phyloP scores from a whole-genome alignment of 2,888 invertebrate species.

The Mesoligia furuncula region DNA sequence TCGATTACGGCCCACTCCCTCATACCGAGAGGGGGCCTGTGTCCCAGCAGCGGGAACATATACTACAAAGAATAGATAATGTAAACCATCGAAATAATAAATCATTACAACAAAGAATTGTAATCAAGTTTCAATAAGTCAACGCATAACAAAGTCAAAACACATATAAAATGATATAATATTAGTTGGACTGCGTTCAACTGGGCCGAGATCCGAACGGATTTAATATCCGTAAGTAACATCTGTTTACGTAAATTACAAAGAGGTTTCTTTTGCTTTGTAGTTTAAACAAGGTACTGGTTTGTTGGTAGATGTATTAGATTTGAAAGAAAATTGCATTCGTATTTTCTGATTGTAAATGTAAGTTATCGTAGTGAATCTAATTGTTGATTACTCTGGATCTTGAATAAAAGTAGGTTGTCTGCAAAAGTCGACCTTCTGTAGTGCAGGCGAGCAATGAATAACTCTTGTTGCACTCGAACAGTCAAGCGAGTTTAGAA shows the following conservation, averaged over 20 bases:
- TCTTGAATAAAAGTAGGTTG: neutral
- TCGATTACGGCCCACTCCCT: neutral
- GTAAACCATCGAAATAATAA: neutral
- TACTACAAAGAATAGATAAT: neutral
- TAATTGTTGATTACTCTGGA: no score
- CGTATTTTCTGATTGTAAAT: constrained; percentile 10
- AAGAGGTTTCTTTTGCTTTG: constrained; percentile 59
- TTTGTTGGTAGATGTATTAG: constrained; percentile 6
- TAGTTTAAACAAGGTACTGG: constrained; percentile 34
- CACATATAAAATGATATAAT: constrained; percentile 48
- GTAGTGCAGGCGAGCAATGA: neutral
- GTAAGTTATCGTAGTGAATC: constrained; percentile 11
- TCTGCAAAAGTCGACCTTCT: neutral
- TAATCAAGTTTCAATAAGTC: constrained; percentile 21
- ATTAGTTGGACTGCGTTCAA: constrained; percentile 60
- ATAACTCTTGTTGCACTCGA: neutral
- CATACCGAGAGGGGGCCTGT: neutral
- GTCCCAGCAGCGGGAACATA: neutral
- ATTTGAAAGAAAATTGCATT: constrained; percentile 22
- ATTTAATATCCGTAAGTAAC: constrained; percentile 60
- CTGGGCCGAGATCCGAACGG: constrained; percentile 43
- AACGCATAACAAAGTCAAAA: constrained; percentile 33
- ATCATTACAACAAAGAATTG: constrained; percentile 3
- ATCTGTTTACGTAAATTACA: constrained; percentile 66
- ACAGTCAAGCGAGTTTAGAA: neutral